These are phyloP conservation scores for Acronicta alni DNA, from an alignment of 2,888 invertebrate species.

Conservation along the genomic window DNA sequence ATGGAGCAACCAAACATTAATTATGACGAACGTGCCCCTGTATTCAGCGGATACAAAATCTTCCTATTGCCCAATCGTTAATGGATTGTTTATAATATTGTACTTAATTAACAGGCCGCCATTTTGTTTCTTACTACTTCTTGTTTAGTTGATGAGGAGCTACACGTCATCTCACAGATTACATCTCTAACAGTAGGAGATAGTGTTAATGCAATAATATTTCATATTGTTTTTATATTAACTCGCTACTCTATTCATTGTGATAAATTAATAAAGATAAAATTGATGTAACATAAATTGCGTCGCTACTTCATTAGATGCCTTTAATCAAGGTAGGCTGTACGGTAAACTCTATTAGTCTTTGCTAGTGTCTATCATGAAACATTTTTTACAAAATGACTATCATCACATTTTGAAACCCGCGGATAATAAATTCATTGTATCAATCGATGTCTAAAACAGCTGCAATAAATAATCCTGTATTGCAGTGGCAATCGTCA, in stretches of 20 bases:
- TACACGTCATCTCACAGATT: conserved; percentile 58
- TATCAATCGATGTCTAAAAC: conserved; percentile 51
- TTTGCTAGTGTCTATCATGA: not conserved
- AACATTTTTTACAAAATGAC: conserved; percentile 16
- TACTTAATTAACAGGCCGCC: conserved; percentile 68
- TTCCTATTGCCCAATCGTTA: conserved; percentile 62
- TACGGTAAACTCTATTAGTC: not conserved
- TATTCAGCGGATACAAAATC: conserved; percentile 33
- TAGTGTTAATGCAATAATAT: conserved; percentile 54
- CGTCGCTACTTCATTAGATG: conserved; percentile 38
- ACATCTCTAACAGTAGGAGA: conserved; percentile 62
- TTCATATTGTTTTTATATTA: conserved; percentile 60
- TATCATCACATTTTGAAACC: conserved; percentile 29
- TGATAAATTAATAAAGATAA: conserved; percentile 59
- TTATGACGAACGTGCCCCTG: conserved; percentile 27
- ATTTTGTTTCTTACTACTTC: conserved; percentile 28
- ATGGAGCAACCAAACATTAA: conserved; percentile 21
- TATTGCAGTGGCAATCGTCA: conserved; percentile 65
- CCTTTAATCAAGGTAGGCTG: conserved; percentile 15
- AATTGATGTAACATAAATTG: conserved; percentile 43
- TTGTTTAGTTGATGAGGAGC: conserved; percentile 58
- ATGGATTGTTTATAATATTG: conserved; percentile 79
- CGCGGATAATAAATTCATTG: conserved; percentile 40
- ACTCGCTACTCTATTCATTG: conserved; percentile 56
- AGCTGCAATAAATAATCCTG: conserved; percentile 55